These are phyloP conservation scores for Xiphophorus maculatus DNA, from an alignment of 2,113 vertebrate genomes.

Conservation along the genomic window DNA sequence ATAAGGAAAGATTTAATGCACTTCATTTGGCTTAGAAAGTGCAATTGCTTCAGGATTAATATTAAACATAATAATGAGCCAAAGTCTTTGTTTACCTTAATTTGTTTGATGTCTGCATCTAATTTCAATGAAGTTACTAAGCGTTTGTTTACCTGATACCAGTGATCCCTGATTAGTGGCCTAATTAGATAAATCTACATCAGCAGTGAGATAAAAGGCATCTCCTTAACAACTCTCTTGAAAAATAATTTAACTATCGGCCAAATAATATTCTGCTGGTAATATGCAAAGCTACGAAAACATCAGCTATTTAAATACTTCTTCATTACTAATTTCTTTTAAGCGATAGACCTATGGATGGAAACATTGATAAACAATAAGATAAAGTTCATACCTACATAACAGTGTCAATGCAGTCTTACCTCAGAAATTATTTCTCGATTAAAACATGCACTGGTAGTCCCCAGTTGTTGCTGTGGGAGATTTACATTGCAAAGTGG, in stretches of 20 bases:
- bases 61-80: conserved; percentile 1
- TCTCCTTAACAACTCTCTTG: not conserved
- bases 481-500: conserved; percentile 42
- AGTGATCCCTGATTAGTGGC: conserved; percentile 18
- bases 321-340: not conserved
- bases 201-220: conserved; percentile 9
- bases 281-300: not conserved
- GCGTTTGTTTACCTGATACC: conserved; percentile 5
- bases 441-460: conserved; percentile 14
- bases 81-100: not conserved
- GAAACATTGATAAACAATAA: not conserved
- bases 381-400: not conserved
- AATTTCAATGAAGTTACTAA: conserved; percentile 8
- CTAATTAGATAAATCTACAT: conserved; percentile 19
- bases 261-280: not conserved
- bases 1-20: not conserved
- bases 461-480: conserved; percentile 7
- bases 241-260: not conserved
- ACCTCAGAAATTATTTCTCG: not conserved
- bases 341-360: not conserved
- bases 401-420: conserved; percentile 20
- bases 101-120: conserved; percentile 6
- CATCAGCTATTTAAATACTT: not conserved
- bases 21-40: not conserved
- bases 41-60: not conserved